Evolutionary conservation across 2,888 invertebrate genomes (phyloP).

Genomic region (Nineta flava): DNA sequence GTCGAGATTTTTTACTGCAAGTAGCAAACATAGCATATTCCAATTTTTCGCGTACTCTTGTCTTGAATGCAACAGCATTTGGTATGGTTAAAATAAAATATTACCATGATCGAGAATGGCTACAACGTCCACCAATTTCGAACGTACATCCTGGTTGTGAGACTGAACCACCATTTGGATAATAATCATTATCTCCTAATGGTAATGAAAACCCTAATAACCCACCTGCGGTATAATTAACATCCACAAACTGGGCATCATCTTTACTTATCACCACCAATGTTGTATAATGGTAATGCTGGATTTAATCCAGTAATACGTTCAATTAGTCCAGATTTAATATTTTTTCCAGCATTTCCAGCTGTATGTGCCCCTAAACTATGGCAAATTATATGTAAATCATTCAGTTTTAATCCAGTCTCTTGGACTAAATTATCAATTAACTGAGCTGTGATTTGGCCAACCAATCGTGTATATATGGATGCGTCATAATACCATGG

Average conservation of each 20-base stretch:
- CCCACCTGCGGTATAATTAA: conserved; percentile 27
- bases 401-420: conserved; percentile 13
- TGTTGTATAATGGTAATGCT: conserved; percentile 3
- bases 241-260: conserved; percentile 28
- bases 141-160: conserved; percentile 25
- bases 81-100: conserved; percentile 24
- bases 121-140: conserved; percentile 18
- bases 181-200: conserved; percentile 27
- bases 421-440: conserved; percentile 19
- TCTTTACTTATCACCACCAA: conserved; percentile 11
- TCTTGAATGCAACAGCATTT: conserved; percentile 17
- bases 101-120: conserved; percentile 23
- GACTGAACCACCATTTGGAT: conserved; percentile 26
- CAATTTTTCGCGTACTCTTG: conserved; percentile 20
- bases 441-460: conserved; percentile 20
- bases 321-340: conserved; percentile 16
- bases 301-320: conserved; percentile 18
- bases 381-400: conserved; percentile 24
- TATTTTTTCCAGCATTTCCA: conserved; percentile 19
- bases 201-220: conserved; percentile 23
- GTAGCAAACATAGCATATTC: conserved; percentile 17
- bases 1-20: conserved; percentile 14
- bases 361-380: conserved; percentile 26
- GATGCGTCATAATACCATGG: conserved; percentile 4
- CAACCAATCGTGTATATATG: conserved; percentile 15